Base-by-base conservation (phyloP, 2,113 vertebrate species). In the Herpailurus yagouaroundi region DNA sequence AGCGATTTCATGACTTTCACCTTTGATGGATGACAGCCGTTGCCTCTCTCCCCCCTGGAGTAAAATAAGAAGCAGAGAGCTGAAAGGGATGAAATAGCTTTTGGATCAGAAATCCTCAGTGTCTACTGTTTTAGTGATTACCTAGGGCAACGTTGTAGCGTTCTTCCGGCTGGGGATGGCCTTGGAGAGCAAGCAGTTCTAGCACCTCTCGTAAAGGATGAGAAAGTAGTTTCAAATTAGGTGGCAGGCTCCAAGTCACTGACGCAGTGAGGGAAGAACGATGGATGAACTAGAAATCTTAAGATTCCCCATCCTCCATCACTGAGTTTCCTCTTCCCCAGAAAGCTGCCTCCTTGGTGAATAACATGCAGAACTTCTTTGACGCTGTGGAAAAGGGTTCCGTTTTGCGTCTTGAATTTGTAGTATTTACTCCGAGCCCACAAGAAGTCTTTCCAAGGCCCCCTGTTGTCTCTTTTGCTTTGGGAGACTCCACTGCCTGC, bases 1-100 rank as follows among this genome's bases (percentile, higher is more conserved):
- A 98, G 97, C 97, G 97, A 79, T 98, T 97, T 98, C 69, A 90
- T 92, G 96, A 97, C 77, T 97, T 95, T 97, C 91, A 91, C 96
- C 86, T 96, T 98, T 97, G 97, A 96, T 98, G 96, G 91, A 97
- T 98, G 97, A 94, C 64, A 93, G 48, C 69, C 23, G 29, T 97
- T 98, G 21, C 36, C 63, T 45, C 87, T 66, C 84, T 73, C 50
- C 94, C 89, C 69, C 27, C 33, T 57, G 68, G 73, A 95, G 45
- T 90, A 83, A 81, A 96, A 97, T 97, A 96, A 95, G 96, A 98
- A 74, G 79, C 92, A 95, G 71, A 96, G 97, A 93, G 33, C 89
- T 63, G 68, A 16, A 18, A 91, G 90, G 69, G 95, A 98, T 97
- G 97, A 98, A 98, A 88, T 19, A 97, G 92, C 36, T 91, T 97